These are phyloP conservation scores for Aphrophora alni DNA, from an alignment of 2,888 invertebrate species.

Conservation along the genomic window DNA sequence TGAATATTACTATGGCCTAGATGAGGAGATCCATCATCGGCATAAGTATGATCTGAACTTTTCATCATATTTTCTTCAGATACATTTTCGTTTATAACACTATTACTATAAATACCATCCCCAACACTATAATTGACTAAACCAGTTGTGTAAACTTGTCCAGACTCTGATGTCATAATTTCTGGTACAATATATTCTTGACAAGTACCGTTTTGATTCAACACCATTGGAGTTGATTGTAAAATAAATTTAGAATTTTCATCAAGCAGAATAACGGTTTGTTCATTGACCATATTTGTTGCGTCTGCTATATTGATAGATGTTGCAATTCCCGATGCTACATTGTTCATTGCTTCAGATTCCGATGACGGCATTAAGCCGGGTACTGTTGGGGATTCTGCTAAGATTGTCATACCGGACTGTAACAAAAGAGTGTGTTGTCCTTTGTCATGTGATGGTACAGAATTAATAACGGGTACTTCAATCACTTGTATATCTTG, in stretches of 20 bases:
- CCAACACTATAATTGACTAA: conserved; percentile 10
- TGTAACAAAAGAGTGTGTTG: conserved; percentile 46
- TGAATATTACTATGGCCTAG: conserved; percentile 3
- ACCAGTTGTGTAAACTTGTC: conserved; percentile 42
- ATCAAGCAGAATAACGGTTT: conserved; percentile 47
- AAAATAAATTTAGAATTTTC: conserved; percentile 46
- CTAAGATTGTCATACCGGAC: conserved; percentile 48
- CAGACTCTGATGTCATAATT: conserved; percentile 41
- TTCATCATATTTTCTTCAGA: conserved; percentile 11
- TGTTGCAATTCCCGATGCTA: conserved; percentile 65
- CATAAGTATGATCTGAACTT: conserved; percentile 32
- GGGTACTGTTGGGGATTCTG: conserved; percentile 45
- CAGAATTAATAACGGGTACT: conserved; percentile 48
- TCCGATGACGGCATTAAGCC: conserved; percentile 63
- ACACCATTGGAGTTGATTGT: conserved; percentile 40
- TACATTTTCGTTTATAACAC: conserved; percentile 27
- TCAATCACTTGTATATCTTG: conserved; percentile 45
- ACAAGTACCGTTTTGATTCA: conserved; percentile 24
- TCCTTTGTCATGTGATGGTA: conserved; percentile 33
- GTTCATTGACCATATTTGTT: conserved; percentile 45
- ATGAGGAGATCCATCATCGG: conserved; percentile 26
- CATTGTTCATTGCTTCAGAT: conserved; percentile 63
- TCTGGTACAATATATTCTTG: conserved; percentile 49
- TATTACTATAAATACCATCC: conserved; percentile 10
- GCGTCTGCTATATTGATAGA: conserved; percentile 54